A percentile compares a stretch with the other conserved stretches of the same genome.
Evolutionary conservation across 2,113 vertebrate genomes (phyloP).

Genomic region (Myocastor coypus): DNA sequence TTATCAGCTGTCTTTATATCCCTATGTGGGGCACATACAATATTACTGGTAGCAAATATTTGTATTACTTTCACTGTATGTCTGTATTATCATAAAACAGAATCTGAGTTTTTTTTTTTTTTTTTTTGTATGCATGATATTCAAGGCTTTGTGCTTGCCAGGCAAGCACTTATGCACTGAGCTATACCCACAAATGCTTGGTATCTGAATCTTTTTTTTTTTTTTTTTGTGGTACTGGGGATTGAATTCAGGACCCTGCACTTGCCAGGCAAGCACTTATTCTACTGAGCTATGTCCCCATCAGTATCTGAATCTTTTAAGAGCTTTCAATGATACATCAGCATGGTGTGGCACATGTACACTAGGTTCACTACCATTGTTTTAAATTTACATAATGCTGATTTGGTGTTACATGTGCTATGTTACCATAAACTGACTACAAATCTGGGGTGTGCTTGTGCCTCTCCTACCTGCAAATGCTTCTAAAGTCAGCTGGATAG

Average conservation of each 20-base stretch:
- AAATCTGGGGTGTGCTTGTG: background rate
- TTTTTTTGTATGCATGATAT: too few species aligned
- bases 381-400: constrained; percentile 12
- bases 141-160: too few species aligned
- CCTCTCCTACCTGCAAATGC: background rate
- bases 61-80: background rate
- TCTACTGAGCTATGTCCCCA: too few species aligned
- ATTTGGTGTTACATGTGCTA: background rate
- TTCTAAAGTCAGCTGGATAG: background rate
- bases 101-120: too few species aligned
- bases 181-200: too few species aligned
- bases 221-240: too few species aligned
- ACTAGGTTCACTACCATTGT: background rate
- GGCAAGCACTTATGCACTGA: too few species aligned
- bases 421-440: background rate
- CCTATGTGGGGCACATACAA: background rate
- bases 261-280: too few species aligned
- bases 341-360: background rate
- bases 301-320: background rate
- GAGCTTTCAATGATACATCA: background rate
- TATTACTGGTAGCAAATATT: background rate
- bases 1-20: background rate
- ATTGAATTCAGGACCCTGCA: too few species aligned
- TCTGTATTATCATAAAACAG: background rate
- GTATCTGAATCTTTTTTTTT: too few species aligned